Base-by-base conservation (phyloP, 2,888 invertebrate species). In the Cephus sareptanus region DNA sequence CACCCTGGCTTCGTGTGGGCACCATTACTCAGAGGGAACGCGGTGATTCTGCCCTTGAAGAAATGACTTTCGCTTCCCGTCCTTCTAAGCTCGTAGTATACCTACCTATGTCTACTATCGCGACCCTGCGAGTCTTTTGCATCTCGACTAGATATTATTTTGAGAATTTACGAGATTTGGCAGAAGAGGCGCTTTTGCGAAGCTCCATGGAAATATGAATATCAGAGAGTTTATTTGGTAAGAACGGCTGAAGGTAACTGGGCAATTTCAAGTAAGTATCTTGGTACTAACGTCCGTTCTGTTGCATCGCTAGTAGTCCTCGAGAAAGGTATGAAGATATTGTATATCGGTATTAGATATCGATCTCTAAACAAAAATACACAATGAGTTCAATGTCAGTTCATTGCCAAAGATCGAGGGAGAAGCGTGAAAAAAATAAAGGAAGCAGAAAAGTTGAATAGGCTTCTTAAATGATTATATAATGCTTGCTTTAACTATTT, bases 1-100 rank as follows among this genome's bases (percentile, higher is more conserved):
- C 35, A n/a, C 35, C 37, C 34, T 23, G 13, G 35, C 74, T 34
- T 71, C 71, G 31, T 34, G 34, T 31, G 37, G 71, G 12, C 69
- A 30, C 75, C 75, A 69, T 69, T 69, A 69, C 56, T 56, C 75
- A 69, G 15, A 69, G 69, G 34, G 33, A 34, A 33, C n/a, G 75
- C 75, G 33, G 30, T 68, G 69, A 75, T 68, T 75, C 56, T 23
- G 56, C 23, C 56, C 56, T 23, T 15, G 23, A 56, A 56, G 56
- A 56, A 56, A 56, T 56, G 56, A 56, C 56, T 56, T 56, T 56
- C 56, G 56, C 56, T 56, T 56, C 9, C 56, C 56, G 23, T 23
- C 23, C 56, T 56, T 23, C 56, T 23, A 9, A 56, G 56, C 56
- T 56, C 56, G 56, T 56, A 56, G 23, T 23, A 56, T 56, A 56